phyloP scores from a whole-genome alignment of 2,797 vertebrate species.

The Dryobates pubescens region DNA sequence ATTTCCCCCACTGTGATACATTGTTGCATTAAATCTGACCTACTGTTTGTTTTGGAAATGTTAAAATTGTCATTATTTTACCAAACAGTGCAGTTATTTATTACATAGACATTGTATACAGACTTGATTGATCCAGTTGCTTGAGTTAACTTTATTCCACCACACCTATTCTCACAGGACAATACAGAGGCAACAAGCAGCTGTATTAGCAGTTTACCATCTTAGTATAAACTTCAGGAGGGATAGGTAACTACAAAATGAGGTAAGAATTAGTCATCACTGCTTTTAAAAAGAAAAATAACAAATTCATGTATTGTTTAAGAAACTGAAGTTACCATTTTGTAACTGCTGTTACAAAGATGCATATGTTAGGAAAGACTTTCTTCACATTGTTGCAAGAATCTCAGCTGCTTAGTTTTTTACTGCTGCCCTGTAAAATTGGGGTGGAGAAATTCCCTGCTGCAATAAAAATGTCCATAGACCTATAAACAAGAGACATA shows the following conservation, averaged over 20 bases:
- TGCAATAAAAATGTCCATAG: conserved; percentile 45
- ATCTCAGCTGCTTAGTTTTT: conserved; percentile 23
- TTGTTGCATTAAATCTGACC: neutral
- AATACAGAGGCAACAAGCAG: neutral
- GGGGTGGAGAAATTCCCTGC: conserved; percentile 22
- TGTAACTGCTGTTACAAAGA: conserved; percentile 1
- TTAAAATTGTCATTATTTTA: conserved; percentile 14
- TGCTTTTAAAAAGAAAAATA: neutral
- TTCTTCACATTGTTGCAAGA: conserved; percentile 37
- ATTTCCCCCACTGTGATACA: neutral
- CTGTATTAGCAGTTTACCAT: neutral
- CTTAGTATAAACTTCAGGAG: neutral
- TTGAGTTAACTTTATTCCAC: neutral
- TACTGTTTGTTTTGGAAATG: neutral
- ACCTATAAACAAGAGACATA: conserved; percentile 30
- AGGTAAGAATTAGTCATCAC: neutral
- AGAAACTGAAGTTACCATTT: neutral
- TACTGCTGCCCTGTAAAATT: conserved; percentile 20
- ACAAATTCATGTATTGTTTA: neutral
- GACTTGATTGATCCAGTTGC: neutral
- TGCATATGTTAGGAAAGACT: conserved; percentile 16
- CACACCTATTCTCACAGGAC: neutral
- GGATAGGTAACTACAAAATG: neutral
- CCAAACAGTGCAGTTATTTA: neutral
- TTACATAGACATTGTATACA: neutral